These are phyloP conservation scores for Megalopta genalis DNA, from an alignment of 1,140 invertebrate genomes.

Conservation along the genomic window DNA sequence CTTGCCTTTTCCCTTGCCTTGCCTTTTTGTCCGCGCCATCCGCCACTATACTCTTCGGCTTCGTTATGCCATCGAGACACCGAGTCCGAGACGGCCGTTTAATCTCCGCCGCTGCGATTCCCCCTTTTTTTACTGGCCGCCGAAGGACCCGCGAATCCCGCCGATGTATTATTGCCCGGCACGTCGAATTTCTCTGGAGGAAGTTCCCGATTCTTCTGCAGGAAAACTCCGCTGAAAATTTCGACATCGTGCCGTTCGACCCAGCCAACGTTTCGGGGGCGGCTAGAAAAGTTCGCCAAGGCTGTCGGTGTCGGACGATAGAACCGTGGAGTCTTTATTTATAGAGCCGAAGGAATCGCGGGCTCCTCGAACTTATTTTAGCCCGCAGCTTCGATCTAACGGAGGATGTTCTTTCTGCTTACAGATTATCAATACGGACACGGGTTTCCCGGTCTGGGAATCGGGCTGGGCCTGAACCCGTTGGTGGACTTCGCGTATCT, in stretches of 20 bases:
- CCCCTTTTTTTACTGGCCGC: too few relatives aligned
- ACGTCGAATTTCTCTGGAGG: too few relatives aligned
- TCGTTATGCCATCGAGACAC: conserved; percentile 20
- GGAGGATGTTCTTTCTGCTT: conserved; percentile 67
- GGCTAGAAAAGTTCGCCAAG: conserved; percentile 22
- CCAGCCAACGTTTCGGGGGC: not conserved
- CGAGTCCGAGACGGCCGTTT: not conserved
- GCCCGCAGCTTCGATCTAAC: conserved; percentile 10
- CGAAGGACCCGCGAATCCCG: too few relatives aligned
- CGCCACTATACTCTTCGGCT: conserved; percentile 28
- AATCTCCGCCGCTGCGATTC: too few relatives aligned
- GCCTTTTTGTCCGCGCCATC: not conserved
- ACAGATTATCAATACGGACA: conserved; percentile 85
- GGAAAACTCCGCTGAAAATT: too few relatives aligned
- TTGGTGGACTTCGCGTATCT: conserved; percentile 90
- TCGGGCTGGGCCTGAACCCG: conserved; percentile 81
- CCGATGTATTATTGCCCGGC: too few relatives aligned
- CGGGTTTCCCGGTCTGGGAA: conserved; percentile 82
- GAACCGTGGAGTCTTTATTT: conserved; percentile 22
- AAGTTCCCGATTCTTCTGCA: too few relatives aligned
- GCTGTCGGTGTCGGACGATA: not conserved
- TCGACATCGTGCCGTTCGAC: too few relatives aligned
- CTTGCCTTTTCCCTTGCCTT: conserved; percentile 1
- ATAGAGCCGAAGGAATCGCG: conserved; percentile 31
- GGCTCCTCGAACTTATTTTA: conserved; percentile 30